Percentiles rank a stretch among this genome's conserved stretches.
Evolutionary conservation across 1,140 invertebrate genomes (phyloP).

Genomic region (Druon quercuslanigerum): DNA sequence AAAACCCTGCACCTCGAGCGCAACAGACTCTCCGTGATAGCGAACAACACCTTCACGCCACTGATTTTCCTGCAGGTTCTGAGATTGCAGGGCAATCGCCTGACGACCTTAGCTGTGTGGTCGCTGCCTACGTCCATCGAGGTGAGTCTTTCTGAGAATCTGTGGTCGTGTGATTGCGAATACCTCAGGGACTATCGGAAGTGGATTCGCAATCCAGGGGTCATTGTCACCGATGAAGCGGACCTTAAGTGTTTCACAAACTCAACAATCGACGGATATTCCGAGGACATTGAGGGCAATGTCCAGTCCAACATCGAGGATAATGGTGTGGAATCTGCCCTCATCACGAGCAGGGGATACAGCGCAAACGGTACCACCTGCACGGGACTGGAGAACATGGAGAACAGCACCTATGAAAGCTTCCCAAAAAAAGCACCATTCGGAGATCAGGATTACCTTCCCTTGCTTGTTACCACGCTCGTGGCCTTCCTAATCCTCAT

Average conservation of each 20-base stretch:
- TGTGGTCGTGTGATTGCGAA: conserved; percentile 92
- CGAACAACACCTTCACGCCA: conserved; percentile 86
- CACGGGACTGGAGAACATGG: conserved; percentile 79
- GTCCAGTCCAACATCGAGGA: conserved; percentile 71
- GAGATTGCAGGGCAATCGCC: conserved; percentile 85
- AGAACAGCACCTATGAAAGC: conserved; percentile 80
- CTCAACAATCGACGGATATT: conserved; percentile 77
- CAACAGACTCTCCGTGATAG: conserved; percentile 83
- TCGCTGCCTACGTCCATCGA: conserved; percentile 80
- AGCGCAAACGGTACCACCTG: conserved; percentile 71
- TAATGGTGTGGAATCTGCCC: conserved; percentile 42
- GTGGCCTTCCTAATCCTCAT: conserved; percentile 83
- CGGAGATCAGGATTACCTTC: conserved; percentile 86
- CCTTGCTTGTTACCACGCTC: conserved; percentile 84
- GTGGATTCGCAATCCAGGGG: conserved; percentile 81
- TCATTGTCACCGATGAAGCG: conserved; percentile 79
- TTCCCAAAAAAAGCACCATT: conserved; percentile 82
- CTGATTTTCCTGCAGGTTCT: conserved; percentile 83
- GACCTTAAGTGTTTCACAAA: conserved; percentile 81
- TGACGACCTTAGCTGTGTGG: conserved; percentile 85
- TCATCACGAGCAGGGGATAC: conserved; percentile 46
- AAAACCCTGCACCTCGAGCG: conserved; percentile 80
- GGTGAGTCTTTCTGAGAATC: conserved; percentile 85
- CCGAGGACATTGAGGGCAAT: conserved; percentile 76
- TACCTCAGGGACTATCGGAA: conserved; percentile 87